Evolutionary conservation across 2,797 vertebrate genomes (phyloP).

Genomic region (Poecilia picta): DNA sequence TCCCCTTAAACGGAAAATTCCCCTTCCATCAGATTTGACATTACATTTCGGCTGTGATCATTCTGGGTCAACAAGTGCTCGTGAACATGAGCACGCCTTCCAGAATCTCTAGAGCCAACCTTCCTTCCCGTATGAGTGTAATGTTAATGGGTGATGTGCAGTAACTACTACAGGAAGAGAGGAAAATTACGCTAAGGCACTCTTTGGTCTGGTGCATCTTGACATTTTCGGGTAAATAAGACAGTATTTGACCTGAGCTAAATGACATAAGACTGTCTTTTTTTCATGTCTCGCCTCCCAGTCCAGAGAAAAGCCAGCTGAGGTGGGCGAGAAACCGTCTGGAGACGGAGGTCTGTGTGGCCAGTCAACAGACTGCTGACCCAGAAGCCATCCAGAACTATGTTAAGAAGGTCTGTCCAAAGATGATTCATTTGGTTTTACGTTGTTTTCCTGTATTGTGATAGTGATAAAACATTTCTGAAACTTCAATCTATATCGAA

Average conservation of each 20-base stretch:
- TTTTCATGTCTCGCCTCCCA: slow-evolving; percentile 50
- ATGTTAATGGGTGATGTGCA: slow-evolving; percentile 32
- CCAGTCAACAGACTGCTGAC: slow-evolving; percentile 83
- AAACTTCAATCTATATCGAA: background rate
- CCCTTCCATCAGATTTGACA: slow-evolving; percentile 50
- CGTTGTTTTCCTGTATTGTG: background rate
- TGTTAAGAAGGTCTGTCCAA: slow-evolving; percentile 88
- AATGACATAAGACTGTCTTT: background rate
- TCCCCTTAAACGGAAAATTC: slow-evolving; percentile 59
- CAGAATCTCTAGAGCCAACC: slow-evolving; percentile 26
- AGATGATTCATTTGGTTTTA: background rate
- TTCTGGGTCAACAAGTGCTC: slow-evolving; percentile 54
- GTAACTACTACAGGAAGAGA: slow-evolving; percentile 29
- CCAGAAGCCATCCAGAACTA: slow-evolving; percentile 90
- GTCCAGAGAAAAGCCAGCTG: slow-evolving; percentile 83
- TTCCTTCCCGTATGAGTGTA: slow-evolving; percentile 28
- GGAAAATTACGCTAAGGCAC: background rate
- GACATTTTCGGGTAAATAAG: slow-evolving; percentile 19
- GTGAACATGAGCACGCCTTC: slow-evolving; percentile 38
- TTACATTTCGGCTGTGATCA: slow-evolving; percentile 58
- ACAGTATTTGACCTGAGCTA: slow-evolving; percentile 19
- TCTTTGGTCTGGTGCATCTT: slow-evolving; percentile 7
- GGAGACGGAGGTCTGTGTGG: slow-evolving; percentile 89
- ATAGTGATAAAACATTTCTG: background rate
- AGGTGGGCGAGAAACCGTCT: slow-evolving; percentile 81